Conservation (phyloP, 2,113 vertebrate genomes). For the Redunca redunca region DNA sequence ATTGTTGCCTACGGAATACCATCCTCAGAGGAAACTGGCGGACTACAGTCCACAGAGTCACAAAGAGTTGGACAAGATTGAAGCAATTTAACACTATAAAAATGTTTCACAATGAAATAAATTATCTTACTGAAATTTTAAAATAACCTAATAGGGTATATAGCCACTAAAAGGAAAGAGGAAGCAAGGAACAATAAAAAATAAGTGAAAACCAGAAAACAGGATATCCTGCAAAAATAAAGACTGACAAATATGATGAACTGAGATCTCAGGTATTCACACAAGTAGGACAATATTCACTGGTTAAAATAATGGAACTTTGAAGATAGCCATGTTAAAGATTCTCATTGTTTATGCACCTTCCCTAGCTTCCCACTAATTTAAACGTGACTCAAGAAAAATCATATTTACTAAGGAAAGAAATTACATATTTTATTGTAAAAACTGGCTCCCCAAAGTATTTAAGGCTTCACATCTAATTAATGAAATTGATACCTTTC, state of each 20-base stretch:
- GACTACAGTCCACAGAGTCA: background rate
- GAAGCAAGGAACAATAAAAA: background rate
- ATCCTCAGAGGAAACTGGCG: background rate
- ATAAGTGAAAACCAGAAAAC: background rate
- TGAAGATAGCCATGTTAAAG: background rate
- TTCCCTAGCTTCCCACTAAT: background rate
- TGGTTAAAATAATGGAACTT: background rate
- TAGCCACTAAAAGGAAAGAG: background rate
- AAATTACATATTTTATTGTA: background rate
- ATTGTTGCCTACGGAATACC: background rate
- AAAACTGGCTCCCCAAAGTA: background rate
- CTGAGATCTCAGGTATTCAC: background rate
- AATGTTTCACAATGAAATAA: background rate
- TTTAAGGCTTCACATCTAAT: background rate
- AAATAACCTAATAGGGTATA: background rate
- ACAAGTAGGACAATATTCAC: background rate
- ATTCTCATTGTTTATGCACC: background rate
- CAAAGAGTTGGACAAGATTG: rapidly evolving
- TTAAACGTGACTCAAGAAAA: background rate
- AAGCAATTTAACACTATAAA: background rate
- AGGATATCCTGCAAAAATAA: background rate
- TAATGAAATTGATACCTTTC: background rate
- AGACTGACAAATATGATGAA: background rate
- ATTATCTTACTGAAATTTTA: background rate
- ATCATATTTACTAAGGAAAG: background rate